A percentile compares a stretch with the other conserved stretches of the same genome.
Evolutionary conservation across 2,113 vertebrate species (phyloP).

Genomic region (Atherinomorus stipes): DNA sequence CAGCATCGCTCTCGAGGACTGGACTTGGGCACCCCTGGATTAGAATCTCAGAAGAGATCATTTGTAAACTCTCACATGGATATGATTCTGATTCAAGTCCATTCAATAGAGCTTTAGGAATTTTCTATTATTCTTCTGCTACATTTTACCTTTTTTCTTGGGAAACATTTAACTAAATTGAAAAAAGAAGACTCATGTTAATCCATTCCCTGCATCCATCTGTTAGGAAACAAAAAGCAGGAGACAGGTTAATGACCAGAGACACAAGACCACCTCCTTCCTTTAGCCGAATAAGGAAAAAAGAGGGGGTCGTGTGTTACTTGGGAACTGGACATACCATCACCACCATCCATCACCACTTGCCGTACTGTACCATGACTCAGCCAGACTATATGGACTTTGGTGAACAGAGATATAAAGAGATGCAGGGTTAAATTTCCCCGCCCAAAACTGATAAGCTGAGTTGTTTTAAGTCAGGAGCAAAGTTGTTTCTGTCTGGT

Average conservation of each 20-base stretch:
- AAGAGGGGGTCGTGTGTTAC: no score
- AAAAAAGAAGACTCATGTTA: not conserved
- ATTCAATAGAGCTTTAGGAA: no score
- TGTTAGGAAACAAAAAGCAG: not conserved
- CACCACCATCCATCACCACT: not conserved
- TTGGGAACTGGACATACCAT: slow-evolving; percentile 6
- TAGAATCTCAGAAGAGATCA: no score
- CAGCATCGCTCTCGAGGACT: no score
- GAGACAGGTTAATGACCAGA: not conserved
- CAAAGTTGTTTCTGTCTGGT: slow-evolving; percentile 6
- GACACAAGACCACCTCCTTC: not conserved
- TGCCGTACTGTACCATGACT: not conserved
- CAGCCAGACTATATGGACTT: slow-evolving; percentile 21
- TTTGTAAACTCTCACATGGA: no score
- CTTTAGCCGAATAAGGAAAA: no score
- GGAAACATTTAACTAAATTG: no score
- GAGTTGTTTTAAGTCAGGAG: slow-evolving; percentile 24
- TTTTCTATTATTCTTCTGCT: no score
- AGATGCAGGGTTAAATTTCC: slow-evolving; percentile 21
- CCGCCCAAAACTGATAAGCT: slow-evolving; percentile 7
- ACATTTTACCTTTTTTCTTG: not conserved
- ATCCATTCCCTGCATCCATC: not conserved
- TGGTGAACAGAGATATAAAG: slow-evolving; percentile 16
- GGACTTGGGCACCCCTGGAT: no score
- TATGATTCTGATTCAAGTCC: no score